phyloP scores from a whole-genome alignment of 2,888 invertebrate genomes.

The Ormyrus labotus region DNA sequence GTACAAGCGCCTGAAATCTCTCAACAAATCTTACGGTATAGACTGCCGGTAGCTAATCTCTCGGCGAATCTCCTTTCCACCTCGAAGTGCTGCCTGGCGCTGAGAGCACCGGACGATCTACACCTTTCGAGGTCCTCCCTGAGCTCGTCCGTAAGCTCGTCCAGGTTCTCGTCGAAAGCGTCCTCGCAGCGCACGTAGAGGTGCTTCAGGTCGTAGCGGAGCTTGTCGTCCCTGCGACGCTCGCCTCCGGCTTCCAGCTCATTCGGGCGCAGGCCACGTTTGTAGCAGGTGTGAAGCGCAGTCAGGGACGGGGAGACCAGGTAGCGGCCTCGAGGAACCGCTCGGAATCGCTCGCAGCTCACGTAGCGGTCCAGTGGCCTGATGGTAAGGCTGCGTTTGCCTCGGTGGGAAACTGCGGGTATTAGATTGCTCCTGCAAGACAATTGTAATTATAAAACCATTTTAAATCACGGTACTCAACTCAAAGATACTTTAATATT shows the following conservation, averaged over 20 bases:
- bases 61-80: slow-evolving; percentile 25
- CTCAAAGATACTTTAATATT: too few relatives aligned
- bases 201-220: slow-evolving; percentile 24
- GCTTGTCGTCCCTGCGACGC: neutral
- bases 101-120: neutral
- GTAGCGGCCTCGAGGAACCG: slow-evolving; percentile 15
- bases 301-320: neutral
- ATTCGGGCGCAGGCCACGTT: neutral
- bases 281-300: slow-evolving; percentile 35
- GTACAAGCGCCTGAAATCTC: too few relatives aligned
- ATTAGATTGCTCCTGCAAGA: too few relatives aligned
- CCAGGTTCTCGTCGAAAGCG: slow-evolving; percentile 10
- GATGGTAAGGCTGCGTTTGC: too few relatives aligned
- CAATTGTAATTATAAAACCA: too few relatives aligned
- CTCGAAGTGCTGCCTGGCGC: neutral
- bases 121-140: slow-evolving; percentile 21
- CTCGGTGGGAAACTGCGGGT: too few relatives aligned
- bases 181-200: slow-evolving; percentile 28
- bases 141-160: slow-evolving; percentile 36
- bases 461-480: too few relatives aligned
- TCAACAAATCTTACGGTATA: too few relatives aligned
- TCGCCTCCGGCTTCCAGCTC: slow-evolving; percentile 3
- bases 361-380: slow-evolving; percentile 5
- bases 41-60: neutral
- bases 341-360: slow-evolving; percentile 24